A percentile compares a stretch with the other conserved stretches of the same genome.
Conservation (phyloP, 2,113 vertebrate genomes). For the Otus sunia region DNA sequence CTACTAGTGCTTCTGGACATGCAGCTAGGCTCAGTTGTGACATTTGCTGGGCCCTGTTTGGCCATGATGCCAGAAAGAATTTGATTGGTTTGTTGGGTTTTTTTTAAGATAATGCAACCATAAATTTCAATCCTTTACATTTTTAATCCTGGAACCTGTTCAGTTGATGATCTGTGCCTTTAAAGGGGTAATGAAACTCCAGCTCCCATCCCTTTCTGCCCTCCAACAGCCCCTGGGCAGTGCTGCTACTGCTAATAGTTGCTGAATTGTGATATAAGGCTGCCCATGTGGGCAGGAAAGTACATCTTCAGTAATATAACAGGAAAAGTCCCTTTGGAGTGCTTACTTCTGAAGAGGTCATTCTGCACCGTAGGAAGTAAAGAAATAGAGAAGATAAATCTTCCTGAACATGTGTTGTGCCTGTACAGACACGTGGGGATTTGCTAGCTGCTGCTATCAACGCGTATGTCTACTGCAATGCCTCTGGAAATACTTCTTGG, state of each 20-base stretch:
- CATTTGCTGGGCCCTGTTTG: not conserved
- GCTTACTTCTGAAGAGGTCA: not conserved
- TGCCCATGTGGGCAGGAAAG: not conserved
- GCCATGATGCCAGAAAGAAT: not conserved
- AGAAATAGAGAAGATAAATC: not conserved
- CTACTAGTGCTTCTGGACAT: not conserved
- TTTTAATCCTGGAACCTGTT: not conserved
- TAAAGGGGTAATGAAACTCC: not conserved
- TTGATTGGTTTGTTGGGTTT: too few relatives aligned
- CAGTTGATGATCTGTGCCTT: not conserved
- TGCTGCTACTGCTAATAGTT: not conserved
- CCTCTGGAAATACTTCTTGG: not conserved
- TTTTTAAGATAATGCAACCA: not conserved
- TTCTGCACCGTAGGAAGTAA: not conserved
- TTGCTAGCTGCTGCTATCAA: not conserved
- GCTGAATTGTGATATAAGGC: not conserved
- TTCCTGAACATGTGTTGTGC: not conserved
- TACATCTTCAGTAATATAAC: not conserved
- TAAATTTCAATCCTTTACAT: not conserved
- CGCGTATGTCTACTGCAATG: fast-evolving
- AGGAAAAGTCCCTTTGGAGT: not conserved
- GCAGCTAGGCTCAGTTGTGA: not conserved
- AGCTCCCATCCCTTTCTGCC: not conserved
- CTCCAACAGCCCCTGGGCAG: not conserved
- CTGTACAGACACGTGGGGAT: not conserved